Evolutionary conservation across 2,797 vertebrate genomes (phyloP).

Genomic region (Tarsius wallacei): DNA sequence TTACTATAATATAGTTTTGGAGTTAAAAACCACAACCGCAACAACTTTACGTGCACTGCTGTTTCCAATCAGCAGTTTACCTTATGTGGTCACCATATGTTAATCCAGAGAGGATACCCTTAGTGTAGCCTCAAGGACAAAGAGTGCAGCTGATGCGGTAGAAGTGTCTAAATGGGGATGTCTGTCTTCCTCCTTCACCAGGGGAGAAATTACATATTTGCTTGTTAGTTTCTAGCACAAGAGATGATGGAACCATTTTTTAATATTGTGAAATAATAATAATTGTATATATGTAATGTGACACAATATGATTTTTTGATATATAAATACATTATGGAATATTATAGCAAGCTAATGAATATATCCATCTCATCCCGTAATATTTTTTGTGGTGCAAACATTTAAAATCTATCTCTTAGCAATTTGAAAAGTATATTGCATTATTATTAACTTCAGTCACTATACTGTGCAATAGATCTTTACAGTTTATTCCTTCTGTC

Average conservation of each 20-base stretch:
- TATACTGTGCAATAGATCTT: not conserved
- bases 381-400: not conserved
- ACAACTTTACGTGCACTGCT: not conserved
- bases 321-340: not conserved
- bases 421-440: not conserved
- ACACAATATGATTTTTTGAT: not conserved
- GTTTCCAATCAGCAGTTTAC: slow-evolving; percentile 39
- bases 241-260: not conserved
- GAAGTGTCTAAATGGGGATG: not conserved
- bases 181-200: not conserved
- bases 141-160: not conserved
- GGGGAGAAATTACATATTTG: not conserved
- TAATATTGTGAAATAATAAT: not conserved
- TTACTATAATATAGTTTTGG: not conserved
- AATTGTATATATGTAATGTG: not conserved
- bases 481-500: not conserved
- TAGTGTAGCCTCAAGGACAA: not conserved
- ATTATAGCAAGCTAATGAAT: not conserved
- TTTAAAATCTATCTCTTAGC: not conserved
- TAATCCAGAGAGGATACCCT: not conserved
- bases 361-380: not conserved
- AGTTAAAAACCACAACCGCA: slow-evolving; percentile 61
- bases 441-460: not conserved
- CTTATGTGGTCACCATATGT: slow-evolving; percentile 26
- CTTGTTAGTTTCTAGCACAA: not conserved